phyloP scores from a whole-genome alignment of 2,113 vertebrate species.

The Cyanocitta stelleri region DNA sequence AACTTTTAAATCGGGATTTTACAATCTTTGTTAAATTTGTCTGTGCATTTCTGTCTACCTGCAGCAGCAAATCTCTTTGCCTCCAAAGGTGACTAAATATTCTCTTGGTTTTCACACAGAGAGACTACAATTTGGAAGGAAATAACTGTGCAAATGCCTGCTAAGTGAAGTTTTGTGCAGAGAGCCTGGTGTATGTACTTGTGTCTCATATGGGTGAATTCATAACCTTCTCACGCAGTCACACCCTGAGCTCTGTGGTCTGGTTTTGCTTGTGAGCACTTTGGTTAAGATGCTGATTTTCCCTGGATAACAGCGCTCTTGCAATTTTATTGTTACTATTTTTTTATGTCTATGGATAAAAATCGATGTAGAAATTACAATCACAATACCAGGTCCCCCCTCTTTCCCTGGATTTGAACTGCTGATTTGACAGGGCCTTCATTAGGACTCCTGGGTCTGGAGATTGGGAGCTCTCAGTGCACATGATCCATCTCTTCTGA shows the following conservation, averaged over 20 bases:
- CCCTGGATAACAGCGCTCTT: not conserved
- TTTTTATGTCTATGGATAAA: not conserved
- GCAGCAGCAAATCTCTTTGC: not conserved
- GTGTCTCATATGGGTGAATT: accelerated
- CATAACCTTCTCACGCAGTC: not conserved
- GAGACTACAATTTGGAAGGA: not conserved
- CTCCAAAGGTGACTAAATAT: not conserved
- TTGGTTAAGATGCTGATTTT: not conserved
- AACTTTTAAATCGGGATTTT: not conserved
- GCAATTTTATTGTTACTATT: not conserved
- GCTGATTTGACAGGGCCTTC: not conserved
- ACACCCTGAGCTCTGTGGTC: not conserved
- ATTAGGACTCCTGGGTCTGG: not conserved
- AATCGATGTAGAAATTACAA: not conserved
- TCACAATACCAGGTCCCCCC: not conserved
- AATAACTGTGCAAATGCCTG: not conserved
- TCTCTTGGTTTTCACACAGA: not conserved
- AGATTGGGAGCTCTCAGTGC: not conserved
- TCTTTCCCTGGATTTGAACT: not conserved
- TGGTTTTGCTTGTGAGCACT: not conserved
- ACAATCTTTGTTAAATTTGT: not conserved
- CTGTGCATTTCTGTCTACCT: not conserved
- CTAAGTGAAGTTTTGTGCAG: not conserved
- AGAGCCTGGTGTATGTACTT: not conserved
- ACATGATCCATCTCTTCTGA: not conserved